Conservation (phyloP, 1,140 invertebrate species). For the Sarcophaga bullata region DNA sequence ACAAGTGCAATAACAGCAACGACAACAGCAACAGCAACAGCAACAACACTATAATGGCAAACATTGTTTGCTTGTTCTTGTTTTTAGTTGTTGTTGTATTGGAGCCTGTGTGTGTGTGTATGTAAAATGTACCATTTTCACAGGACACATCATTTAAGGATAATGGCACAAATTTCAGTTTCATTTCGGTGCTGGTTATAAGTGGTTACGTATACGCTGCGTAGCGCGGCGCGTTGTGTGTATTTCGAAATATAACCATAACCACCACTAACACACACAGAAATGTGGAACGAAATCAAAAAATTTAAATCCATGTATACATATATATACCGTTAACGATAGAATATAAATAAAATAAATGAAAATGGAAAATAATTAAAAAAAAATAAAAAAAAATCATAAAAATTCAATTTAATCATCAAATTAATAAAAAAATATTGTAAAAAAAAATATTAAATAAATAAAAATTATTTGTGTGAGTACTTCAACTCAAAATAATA, state of each 20-base stretch:
- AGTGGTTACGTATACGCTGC: slow-evolving; percentile 12
- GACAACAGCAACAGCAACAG: too few relatives aligned
- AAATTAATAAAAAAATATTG: too few relatives aligned
- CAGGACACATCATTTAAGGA: slow-evolving; percentile 33
- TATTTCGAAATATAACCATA: background rate
- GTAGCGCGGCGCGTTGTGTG: background rate
- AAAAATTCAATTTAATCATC: too few relatives aligned
- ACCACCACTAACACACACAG: background rate
- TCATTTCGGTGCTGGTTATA: slow-evolving; percentile 38
- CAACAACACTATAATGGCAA: background rate
- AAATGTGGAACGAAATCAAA: background rate
- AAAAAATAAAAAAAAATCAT: background rate
- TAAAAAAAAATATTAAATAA: too few relatives aligned
- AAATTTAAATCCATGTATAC: background rate
- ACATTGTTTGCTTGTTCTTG: background rate
- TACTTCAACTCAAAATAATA: background rate
- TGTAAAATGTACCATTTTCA: slow-evolving; percentile 21
- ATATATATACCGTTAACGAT: background rate
- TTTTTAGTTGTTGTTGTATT: slow-evolving; percentile 9
- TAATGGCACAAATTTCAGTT: slow-evolving; percentile 40
- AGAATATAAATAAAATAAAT: background rate
- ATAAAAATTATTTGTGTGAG: too few relatives aligned
- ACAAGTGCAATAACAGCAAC: background rate
- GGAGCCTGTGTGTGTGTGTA: background rate
- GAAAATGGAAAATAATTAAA: background rate